These are phyloP conservation scores for Callopanchax toddi DNA, from an alignment of 2,113 vertebrate species.

Conservation along the genomic window DNA sequence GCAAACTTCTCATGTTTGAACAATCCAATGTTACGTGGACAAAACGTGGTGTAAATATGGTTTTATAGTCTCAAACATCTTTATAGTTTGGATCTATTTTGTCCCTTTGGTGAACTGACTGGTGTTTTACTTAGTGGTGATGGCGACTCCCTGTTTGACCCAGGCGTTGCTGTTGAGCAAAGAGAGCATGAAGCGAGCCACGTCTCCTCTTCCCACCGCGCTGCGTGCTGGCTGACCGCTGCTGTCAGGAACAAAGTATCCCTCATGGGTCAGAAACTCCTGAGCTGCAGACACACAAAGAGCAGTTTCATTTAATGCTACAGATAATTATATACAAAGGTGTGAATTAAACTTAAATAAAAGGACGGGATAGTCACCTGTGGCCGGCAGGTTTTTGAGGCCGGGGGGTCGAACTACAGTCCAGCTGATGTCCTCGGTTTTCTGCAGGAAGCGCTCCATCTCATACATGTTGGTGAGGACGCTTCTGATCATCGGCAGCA, in stretches of 20 bases:
- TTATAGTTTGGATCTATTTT: background rate
- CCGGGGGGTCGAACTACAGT: slow-evolving; percentile 82
- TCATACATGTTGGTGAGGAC: slow-evolving; percentile 82
- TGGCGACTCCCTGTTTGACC: slow-evolving; percentile 75
- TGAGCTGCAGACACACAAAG: slow-evolving; percentile 59
- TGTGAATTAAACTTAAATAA: no score
- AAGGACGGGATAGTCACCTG: slow-evolving; percentile 73
- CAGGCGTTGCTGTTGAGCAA: slow-evolving; percentile 74
- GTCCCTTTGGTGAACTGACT: background rate
- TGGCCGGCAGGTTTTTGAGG: slow-evolving; percentile 75
- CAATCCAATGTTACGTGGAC: no score
- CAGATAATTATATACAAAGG: no score
- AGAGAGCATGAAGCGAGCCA: slow-evolving; percentile 79
- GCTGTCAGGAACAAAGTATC: slow-evolving; percentile 77
- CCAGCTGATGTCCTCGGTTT: slow-evolving; percentile 78
- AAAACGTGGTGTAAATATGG: background rate
- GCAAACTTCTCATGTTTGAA: background rate
- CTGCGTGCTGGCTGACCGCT: slow-evolving; percentile 49
- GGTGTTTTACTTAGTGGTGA: slow-evolving; percentile 73
- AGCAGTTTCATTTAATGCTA: background rate
- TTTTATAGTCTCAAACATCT: background rate
- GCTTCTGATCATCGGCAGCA: slow-evolving; percentile 82
- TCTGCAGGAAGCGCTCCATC: slow-evolving; percentile 79
- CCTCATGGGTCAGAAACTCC: slow-evolving; percentile 77
- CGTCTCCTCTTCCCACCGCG: slow-evolving; percentile 67